phyloP scores from a whole-genome alignment of 2,888 invertebrate species.

The Callyntrura guangdongensis region DNA sequence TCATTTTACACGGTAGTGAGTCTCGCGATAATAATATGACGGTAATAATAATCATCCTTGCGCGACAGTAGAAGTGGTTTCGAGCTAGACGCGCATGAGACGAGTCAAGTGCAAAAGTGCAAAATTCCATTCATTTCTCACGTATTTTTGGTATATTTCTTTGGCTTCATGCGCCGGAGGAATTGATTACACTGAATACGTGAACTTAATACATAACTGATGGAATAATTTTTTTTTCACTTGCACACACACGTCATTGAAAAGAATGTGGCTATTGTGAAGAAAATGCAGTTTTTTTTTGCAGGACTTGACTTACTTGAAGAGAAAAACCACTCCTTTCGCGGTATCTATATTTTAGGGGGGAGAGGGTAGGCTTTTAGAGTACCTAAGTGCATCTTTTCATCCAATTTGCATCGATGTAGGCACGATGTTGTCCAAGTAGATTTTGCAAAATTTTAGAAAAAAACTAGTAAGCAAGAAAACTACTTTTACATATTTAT shows the following conservation, averaged over 20 bases:
- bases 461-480: neutral
- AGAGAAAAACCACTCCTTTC: neutral
- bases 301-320: conserved; percentile 3
- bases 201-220: conserved; percentile 62
- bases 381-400: neutral
- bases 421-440: too few species aligned
- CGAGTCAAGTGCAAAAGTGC: conserved; percentile 23
- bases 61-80: neutral
- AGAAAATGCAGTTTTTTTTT: conserved; percentile 17
- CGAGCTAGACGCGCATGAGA: conserved; percentile 36
- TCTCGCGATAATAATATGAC: neutral
- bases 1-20: too few species aligned
- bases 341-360: neutral
- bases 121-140: conserved; percentile 57
- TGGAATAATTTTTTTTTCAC: conserved; percentile 41
- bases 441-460: conserved; percentile 14
- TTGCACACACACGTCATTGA: conserved; percentile 44
- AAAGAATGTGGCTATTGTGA: conserved; percentile 31
- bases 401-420: neutral
- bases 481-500: conserved; percentile 52
- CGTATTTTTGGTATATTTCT: conserved; percentile 16
- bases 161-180: too few species aligned
- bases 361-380: too few species aligned
- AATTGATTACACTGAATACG: conserved; percentile 53
- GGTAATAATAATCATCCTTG: neutral